phyloP scores from a whole-genome alignment of 2,113 vertebrate species.

The Rhineura floridana region DNA sequence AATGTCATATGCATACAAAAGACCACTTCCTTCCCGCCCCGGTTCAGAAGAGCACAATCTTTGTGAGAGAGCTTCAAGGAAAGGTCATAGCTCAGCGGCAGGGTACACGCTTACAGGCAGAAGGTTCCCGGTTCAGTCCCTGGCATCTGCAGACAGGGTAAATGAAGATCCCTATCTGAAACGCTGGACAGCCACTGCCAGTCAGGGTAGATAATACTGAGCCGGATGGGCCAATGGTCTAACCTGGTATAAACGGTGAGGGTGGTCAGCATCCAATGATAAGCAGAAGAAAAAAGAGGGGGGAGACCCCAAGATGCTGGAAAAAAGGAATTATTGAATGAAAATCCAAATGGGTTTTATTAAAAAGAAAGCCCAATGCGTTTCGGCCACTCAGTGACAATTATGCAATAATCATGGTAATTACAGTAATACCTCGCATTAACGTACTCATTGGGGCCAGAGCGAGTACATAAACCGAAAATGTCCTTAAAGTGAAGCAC shows the following conservation, averaged over 20 bases:
- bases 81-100: not conserved
- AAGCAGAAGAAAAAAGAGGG: no score
- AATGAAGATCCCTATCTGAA: not conserved
- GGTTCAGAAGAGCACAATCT: not conserved
- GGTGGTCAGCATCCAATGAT: no score
- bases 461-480: no score
- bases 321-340: no score
- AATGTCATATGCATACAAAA: not conserved
- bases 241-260: not conserved
- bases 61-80: not conserved
- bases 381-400: no score
- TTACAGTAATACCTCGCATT: no score
- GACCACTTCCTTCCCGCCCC: not conserved
- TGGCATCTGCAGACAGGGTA: not conserved
- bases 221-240: not conserved
- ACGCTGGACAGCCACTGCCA: not conserved
- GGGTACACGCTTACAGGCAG: not conserved
- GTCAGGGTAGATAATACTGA: not conserved
- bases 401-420: no score
- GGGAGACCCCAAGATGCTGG: no score
- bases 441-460: no score
- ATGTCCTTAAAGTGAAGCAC: no score
- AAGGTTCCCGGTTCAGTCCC: not conserved
- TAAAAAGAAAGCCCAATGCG: no score
- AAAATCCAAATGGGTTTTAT: no score